Base-by-base conservation (phyloP, 2,888 invertebrate genomes). In the Lagria hirta region DNA sequence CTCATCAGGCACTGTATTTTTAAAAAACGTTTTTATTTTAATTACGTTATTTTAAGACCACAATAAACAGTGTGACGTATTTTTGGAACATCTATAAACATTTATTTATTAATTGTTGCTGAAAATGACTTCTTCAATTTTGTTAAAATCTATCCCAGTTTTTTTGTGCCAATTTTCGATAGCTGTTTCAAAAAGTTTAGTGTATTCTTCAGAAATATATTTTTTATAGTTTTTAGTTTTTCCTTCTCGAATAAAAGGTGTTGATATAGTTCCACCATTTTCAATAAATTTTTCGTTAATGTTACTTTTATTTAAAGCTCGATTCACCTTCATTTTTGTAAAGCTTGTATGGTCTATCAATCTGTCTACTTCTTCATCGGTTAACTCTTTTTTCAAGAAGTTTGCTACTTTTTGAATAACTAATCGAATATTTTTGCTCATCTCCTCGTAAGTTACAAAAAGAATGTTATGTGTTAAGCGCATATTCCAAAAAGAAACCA, bases 121-220 rank as follows among this genome's bases (percentile, higher is more conserved):
- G n/a, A n/a, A n/a, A n/a, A n/a, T n/a, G n/a, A n/a, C n/a, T n/a
- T n/a, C n/a, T n/a, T n/a, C n/a, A n/a, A n/a, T n/a, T n/a, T n/a
- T n/a, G n/a, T n/a, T n/a, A n/a, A n/a, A n/a, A n/a, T n/a, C n/a
- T n/a, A n/a, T n/a, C n/a, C n/a, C n/a, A n/a, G n/a, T n/a, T n/a
- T n/a, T n/a, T n/a, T n/a, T n/a, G n/a, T n/a, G n/a, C n/a, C n/a
- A n/a, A n/a, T n/a, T n/a, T n/a, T n/a, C n/a, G n/a, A n/a, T n/a
- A n/a, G n/a, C n/a, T n/a, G n/a, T n/a, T n/a, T n/a, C n/a, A n/a
- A n/a, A n/a, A n/a, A n/a, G n/a, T n/a, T n/a, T n/a, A n/a, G n/a
- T n/a, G n/a, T n/a, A n/a, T n/a, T n/a, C n/a, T n/a, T n/a, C n/a
- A 1, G 82, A 80, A 81, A 92, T 86, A 47, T 84, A 58, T 1